A percentile compares a stretch with the other conserved stretches of the same genome.
These are phyloP conservation scores for Colossoma macropomum DNA, from an alignment of 2,113 vertebrate genomes.

Conservation along the genomic window DNA sequence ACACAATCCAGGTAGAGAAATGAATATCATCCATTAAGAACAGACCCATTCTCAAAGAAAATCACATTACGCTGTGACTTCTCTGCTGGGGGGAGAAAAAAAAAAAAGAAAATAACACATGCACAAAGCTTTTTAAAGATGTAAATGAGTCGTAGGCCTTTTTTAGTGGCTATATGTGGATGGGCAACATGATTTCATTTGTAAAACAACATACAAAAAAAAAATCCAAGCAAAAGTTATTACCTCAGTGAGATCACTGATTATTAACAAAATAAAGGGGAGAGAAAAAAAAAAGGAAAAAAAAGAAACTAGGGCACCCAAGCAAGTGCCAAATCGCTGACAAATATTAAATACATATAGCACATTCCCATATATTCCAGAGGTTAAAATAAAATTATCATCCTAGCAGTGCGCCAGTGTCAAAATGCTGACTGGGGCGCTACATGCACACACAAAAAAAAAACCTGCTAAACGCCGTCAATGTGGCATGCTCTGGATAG, in stretches of 20 bases:
- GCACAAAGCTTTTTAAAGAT: constrained; percentile 42
- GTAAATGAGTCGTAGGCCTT: constrained; percentile 40
- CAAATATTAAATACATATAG: constrained; percentile 48
- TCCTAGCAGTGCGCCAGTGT: constrained; percentile 11
- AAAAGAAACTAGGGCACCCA: neutral
- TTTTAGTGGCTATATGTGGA: constrained; percentile 22
- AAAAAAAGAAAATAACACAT: neutral
- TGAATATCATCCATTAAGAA: constrained; percentile 60
- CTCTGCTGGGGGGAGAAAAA: constrained; percentile 19
- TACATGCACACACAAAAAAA: neutral
- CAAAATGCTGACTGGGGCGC: neutral
- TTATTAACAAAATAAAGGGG: neutral
- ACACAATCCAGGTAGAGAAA: constrained; percentile 58
- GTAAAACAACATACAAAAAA: constrained; percentile 34
- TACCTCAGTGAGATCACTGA: constrained; percentile 51
- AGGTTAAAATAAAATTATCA: constrained; percentile 40
- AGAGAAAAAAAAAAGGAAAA: neutral
- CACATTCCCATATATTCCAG: constrained; percentile 47
- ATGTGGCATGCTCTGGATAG: neutral
- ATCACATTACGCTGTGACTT: constrained; percentile 44
- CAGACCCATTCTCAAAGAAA: constrained; percentile 51
- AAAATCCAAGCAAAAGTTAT: neutral
- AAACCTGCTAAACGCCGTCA: constrained; percentile 17
- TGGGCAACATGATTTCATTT: constrained; percentile 37
- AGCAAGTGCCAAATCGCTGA: constrained; percentile 35